Conservation (phyloP, 2,113 vertebrate genomes). For the Cinclus mexicanus region DNA sequence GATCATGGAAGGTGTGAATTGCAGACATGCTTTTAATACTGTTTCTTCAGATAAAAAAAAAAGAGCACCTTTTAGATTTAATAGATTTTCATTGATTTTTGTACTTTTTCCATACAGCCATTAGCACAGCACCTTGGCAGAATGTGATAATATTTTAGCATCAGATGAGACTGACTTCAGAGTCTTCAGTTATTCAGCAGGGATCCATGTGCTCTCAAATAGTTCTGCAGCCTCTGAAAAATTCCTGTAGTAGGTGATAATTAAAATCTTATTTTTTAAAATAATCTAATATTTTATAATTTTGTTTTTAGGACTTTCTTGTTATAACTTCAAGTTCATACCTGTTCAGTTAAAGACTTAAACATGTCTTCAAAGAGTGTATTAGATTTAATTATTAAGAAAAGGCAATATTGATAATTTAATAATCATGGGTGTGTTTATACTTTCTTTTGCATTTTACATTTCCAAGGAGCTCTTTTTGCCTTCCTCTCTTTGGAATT, state of each 20-base stretch:
- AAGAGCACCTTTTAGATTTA: background rate
- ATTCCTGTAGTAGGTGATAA: background rate
- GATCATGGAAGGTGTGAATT: background rate
- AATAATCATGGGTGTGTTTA: background rate
- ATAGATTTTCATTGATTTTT: constrained; percentile 8
- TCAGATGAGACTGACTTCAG: background rate
- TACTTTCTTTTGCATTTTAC: background rate
- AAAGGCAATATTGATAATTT: background rate
- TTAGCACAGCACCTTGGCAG: background rate
- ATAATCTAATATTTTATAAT: background rate
- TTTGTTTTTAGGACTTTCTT: background rate
- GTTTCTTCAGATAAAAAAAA: background rate
- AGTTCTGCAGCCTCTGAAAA: background rate
- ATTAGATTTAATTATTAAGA: background rate
- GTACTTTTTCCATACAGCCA: background rate
- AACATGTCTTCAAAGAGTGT: background rate
- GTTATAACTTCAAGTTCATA: background rate
- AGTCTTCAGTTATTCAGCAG: background rate
- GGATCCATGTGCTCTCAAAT: background rate
- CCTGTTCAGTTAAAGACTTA: background rate
- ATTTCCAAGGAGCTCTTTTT: background rate
- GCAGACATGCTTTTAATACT: background rate
- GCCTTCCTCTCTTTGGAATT: background rate
- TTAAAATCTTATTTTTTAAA: background rate
- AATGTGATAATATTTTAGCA: background rate